Percentiles rank a stretch among this genome's conserved stretches.
These are phyloP conservation scores for Blennius ocellaris DNA, from an alignment of 2,113 vertebrate species.

Conservation along the genomic window DNA sequence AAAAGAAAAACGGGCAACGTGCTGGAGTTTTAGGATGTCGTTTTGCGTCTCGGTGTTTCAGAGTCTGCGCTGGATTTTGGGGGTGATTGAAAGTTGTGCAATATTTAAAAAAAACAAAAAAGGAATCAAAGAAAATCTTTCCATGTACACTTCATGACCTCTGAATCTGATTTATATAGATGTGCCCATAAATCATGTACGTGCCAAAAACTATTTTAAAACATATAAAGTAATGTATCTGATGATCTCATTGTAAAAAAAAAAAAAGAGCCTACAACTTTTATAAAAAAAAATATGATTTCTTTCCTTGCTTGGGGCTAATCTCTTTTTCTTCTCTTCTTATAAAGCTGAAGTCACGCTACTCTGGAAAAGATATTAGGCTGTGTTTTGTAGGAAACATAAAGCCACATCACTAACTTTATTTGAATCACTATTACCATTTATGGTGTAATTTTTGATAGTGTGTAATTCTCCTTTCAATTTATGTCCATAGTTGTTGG, in stretches of 20 bases:
- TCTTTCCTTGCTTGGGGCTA: conserved; percentile 27
- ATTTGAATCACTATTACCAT: conserved; percentile 33
- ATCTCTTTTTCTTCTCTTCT: conserved; percentile 16
- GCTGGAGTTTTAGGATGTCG: conserved; percentile 28
- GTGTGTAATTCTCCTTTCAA: conserved; percentile 29
- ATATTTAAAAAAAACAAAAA: conserved; percentile 9
- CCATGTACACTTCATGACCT: conserved; percentile 7
- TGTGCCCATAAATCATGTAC: conserved; percentile 1
- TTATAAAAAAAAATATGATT: conserved; percentile 21
- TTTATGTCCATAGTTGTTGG: conserved; percentile 41
- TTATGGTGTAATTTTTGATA: conserved; percentile 9
- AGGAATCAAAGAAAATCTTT: conserved; percentile 15
- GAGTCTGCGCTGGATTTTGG: conserved; percentile 30
- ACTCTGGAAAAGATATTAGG: conserved; percentile 61
- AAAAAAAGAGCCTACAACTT: conserved; percentile 12
- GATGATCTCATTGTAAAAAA: conserved; percentile 8
- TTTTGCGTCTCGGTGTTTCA: conserved; percentile 40
- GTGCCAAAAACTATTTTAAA: conserved; percentile 14
- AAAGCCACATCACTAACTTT: conserved; percentile 55
- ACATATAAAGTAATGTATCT: conserved; percentile 14
- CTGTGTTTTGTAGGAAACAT: conserved; percentile 52
- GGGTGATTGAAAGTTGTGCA: conserved; percentile 13
- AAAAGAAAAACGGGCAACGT: conserved; percentile 16
- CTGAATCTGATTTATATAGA: conserved; percentile 9
- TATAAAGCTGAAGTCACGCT: conserved; percentile 53